Evolutionary conservation across 2,113 vertebrate genomes (phyloP).

Genomic region (Amblyopsis rosae): DNA sequence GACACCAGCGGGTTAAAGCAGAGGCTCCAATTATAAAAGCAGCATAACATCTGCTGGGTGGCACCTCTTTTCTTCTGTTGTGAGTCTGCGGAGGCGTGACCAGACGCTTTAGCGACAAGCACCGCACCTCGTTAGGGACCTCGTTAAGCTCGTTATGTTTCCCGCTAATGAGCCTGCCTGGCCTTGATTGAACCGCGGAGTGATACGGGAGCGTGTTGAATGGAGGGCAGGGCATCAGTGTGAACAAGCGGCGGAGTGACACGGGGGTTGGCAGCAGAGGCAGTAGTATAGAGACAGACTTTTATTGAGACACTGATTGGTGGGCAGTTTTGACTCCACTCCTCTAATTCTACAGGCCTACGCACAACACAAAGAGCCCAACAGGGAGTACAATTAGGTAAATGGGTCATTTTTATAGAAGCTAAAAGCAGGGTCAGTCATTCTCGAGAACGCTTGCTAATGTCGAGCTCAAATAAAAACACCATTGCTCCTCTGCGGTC

Average conservation of each 20-base stretch:
- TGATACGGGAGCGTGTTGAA: constrained; percentile 20
- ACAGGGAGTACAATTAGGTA: no score
- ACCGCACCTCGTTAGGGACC: constrained; percentile 59
- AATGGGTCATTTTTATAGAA: no score
- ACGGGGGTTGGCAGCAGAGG: no score
- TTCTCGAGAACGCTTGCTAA: no score
- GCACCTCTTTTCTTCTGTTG: constrained; percentile 25
- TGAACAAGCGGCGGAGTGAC: neutral
- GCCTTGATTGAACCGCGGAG: constrained; percentile 52
- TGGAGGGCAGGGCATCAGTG: neutral
- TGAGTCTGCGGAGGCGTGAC: constrained; percentile 50
- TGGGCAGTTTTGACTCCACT: no score
- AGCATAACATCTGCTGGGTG: constrained; percentile 53
- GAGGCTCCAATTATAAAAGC: constrained; percentile 2
- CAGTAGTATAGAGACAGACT: no score
- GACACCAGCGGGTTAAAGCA: neutral
- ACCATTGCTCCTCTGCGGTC: no score
- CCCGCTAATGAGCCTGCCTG: constrained; percentile 54
- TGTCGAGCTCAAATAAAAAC: no score
- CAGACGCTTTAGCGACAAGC: constrained; percentile 50
- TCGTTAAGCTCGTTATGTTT: constrained; percentile 58
- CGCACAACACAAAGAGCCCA: no score
- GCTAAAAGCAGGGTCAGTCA: no score
- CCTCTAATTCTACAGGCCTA: no score
- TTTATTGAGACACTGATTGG: no score